phyloP scores from a whole-genome alignment of 2,888 invertebrate species.

The Pseudococcus viburni region DNA sequence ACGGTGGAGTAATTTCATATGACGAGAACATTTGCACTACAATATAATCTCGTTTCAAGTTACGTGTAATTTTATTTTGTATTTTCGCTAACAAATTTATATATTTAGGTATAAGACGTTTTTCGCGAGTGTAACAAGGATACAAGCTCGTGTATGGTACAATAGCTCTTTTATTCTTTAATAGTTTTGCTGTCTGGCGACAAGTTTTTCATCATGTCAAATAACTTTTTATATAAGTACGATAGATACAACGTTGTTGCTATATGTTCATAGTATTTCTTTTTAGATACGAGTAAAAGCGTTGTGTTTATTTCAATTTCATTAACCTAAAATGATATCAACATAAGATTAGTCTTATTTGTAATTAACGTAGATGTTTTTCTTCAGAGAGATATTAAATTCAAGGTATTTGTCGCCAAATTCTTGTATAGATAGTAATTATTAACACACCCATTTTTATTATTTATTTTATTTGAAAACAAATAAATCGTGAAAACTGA shows the following conservation, averaged over 20 bases:
- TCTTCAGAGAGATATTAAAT: no score
- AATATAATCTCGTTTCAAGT: not conserved
- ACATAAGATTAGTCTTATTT: not conserved
- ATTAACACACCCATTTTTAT: no score
- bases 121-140: not conserved
- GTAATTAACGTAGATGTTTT: no score
- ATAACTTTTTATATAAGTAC: not conserved
- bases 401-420: no score
- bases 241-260: not conserved
- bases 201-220: not conserved
- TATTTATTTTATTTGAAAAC: no score
- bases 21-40: not conserved
- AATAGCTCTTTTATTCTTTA: not conserved
- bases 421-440: no score
- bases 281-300: not conserved
- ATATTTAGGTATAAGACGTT: not conserved
- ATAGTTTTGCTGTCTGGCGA: not conserved
- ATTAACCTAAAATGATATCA: not conserved
- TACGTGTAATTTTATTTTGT: not conserved
- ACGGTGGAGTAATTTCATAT: not conserved
- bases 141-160: not conserved
- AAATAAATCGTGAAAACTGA: no score
- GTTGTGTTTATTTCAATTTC: not conserved
- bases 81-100: constrained; percentile 10
- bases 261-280: not conserved